These are phyloP conservation scores for Lagorchestes hirsutus DNA, from an alignment of 2,797 vertebrate genomes.

Conservation along the genomic window DNA sequence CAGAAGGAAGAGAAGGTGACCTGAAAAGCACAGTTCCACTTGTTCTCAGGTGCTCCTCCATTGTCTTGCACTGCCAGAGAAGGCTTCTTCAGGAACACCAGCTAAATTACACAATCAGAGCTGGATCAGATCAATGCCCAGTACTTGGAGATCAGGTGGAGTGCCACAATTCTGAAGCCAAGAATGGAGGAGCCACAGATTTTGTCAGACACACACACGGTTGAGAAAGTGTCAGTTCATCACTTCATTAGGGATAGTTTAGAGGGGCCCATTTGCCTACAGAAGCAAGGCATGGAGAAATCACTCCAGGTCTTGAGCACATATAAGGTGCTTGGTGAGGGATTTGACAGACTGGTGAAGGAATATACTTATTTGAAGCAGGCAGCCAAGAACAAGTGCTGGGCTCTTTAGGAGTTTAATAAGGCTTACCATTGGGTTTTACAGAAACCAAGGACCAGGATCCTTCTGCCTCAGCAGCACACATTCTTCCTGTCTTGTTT, in stretches of 20 bases:
- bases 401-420: constrained; percentile 88
- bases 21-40: constrained; percentile 86
- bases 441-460: neutral
- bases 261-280: constrained; percentile 78
- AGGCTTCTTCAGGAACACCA: constrained; percentile 88
- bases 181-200: constrained; percentile 88
- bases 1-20: constrained; percentile 83
- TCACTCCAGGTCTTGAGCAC: constrained; percentile 84
- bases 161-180: constrained; percentile 90
- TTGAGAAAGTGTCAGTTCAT: constrained; percentile 86
- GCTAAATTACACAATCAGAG: constrained; percentile 88
- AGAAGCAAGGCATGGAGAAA: constrained; percentile 82
- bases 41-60: constrained; percentile 85
- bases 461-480: neutral
- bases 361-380: constrained; percentile 87
- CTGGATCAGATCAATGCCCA: constrained; percentile 89
- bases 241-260: constrained; percentile 88
- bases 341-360: constrained; percentile 87
- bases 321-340: constrained; percentile 88
- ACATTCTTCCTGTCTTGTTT: neutral
- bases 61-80: constrained; percentile 89
- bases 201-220: constrained; percentile 87
- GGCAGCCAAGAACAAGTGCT: constrained; percentile 87
- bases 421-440: constrained; percentile 49
- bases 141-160: constrained; percentile 92